Conservation (phyloP, 2,797 vertebrate species). For the Lemur catta region DNA sequence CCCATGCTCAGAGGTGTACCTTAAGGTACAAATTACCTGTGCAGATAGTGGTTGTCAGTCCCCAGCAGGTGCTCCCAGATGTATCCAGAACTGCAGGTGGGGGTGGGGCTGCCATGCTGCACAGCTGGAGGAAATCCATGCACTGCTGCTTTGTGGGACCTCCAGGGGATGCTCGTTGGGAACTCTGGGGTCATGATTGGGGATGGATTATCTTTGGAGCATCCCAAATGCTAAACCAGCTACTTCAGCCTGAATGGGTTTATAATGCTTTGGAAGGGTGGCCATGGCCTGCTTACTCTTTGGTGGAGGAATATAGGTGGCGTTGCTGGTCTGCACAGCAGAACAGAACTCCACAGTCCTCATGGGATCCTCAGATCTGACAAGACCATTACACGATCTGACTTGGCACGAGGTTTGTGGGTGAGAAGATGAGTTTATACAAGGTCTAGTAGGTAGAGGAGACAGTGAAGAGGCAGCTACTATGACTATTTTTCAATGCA, state of each 20-base stretch:
- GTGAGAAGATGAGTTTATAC: neutral
- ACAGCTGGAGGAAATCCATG: neutral
- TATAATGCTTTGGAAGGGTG: neutral
- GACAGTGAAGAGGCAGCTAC: neutral
- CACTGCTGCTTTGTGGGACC: too few relatives aligned
- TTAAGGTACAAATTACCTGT: neutral
- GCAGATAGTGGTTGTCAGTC: neutral
- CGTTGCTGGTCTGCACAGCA: neutral
- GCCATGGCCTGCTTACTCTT: neutral
- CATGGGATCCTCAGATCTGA: neutral
- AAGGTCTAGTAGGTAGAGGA: neutral
- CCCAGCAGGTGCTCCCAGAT: too few relatives aligned
- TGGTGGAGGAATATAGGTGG: neutral
- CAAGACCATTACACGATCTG: neutral
- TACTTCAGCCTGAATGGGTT: neutral
- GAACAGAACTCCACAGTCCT: neutral
- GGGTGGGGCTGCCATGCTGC: neutral
- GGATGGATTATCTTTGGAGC: neutral
- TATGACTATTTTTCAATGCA: neutral
- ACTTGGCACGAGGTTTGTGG: neutral
- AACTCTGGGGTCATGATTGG: neutral
- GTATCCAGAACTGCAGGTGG: too few relatives aligned
- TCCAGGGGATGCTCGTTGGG: fast-evolving
- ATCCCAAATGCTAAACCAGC: neutral
- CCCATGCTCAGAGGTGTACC: neutral